Base-by-base conservation (phyloP, 2,797 vertebrate genomes). In the Sebastes paucispinis region DNA sequence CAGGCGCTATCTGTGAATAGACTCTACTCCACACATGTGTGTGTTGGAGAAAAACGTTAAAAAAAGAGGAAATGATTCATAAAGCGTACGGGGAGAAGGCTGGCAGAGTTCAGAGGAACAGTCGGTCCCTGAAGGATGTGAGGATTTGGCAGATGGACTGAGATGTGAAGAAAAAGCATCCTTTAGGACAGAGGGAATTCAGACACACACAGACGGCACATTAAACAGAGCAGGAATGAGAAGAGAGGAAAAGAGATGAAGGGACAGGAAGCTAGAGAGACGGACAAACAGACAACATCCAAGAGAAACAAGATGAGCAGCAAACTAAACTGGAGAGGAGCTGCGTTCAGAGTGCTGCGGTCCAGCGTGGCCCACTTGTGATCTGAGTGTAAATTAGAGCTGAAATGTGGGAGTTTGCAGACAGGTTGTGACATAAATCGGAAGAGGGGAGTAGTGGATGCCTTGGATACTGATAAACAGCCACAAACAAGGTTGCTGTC, bases 21-120 rank as follows among this genome's bases (percentile, higher is more conserved):
- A 29, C 58, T 76, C 77, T 14, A 9, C 50, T 79, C 20, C 77
- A 87, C 76, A 74, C 79, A 79, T 91, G 87, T 85, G 80, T 91
- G 87, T 87, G 63, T 76, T 59, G 16, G 20, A 75, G 60, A 80
- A 75, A 87, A 79, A 18, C 18, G 85, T 88, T 89, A 14, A 47
- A 50, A 55, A 93, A 91, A 92, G 93, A 92, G 93, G 95, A 96
- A 95, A 92, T 93, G 87, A 94, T 94, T 94, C 91, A 94, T 94
- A 94, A 93, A 93, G 80, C 57, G 69, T 86, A 88, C 63, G 81
- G 91, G 89, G 60, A 88, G 67, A 82, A 79, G 92, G 92, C 87
- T 95, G 95, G 94, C 93, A 94, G 90, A 85, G 88, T 82, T 94
- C 71, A 81, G 76, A 87, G 72, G 90, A 94, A 94, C 90, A 93